Base-by-base conservation (phyloP, 2,888 invertebrate genomes). In the Drosophila longiperda region DNA sequence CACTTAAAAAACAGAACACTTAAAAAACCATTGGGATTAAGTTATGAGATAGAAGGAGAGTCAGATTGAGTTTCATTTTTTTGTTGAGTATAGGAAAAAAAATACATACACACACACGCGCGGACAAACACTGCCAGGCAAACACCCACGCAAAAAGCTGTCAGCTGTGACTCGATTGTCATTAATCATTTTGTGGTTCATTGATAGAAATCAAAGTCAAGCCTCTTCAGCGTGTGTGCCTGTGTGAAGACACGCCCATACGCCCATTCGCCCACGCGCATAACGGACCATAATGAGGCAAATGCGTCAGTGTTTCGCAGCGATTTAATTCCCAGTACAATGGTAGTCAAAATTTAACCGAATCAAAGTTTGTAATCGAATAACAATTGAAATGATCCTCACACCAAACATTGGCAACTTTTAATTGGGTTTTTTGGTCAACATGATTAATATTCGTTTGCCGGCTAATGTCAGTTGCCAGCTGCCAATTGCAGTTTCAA, bases 401-500 rank as follows among this genome's bases (percentile, higher is more conserved):
- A 40, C 29, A 33, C 17, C 17, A 15, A 33, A 33, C 3, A 49
- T 50, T 42, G n/a, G 34, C 61, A 81, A 84, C 70, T 89, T 87
- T 89, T 89, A 85, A 85, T 89, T 85, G 81, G 77, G 81, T 82
- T 79, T 78, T 69, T 66, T 70, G 62, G 49, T 32, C 12, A 38
- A 66, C 53, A 76, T 80, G 61, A 73, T 80, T 77, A 58, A 72
- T 72, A 29, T 26, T 26, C 17, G 26, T 26, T 26, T 34, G 34
- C 52, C 36, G n/a, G 36, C 38, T 58, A 62, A 50, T 70, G 60
- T 15, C 58, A 63, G 36, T 49, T 59, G 64, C 34, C 62, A 66
- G 45, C 33, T 65, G 66, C 64, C 53, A 52, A 34, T 62, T 67
- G 67, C 75, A 68, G 49, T 40, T 64, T 64, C 45, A 66, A 65